These are phyloP conservation scores for Rhegmatorhina hoffmannsi DNA, from an alignment of 2,113 vertebrate genomes.

Conservation along the genomic window DNA sequence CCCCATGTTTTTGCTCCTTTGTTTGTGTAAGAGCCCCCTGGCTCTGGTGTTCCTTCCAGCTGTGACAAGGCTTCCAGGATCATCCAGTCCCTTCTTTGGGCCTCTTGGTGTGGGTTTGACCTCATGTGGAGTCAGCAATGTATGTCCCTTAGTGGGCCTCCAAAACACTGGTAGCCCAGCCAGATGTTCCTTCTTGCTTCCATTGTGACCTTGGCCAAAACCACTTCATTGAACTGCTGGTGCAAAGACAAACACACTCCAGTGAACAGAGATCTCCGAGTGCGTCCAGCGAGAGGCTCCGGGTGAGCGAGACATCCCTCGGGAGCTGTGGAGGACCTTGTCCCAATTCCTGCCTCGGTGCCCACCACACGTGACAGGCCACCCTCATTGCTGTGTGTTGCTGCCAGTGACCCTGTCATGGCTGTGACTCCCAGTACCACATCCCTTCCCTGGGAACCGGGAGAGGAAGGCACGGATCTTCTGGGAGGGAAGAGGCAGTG, in stretches of 20 bases:
- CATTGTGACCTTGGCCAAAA: background rate
- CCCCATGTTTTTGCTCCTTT: slow-evolving; percentile 47
- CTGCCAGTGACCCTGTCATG: slow-evolving; percentile 39
- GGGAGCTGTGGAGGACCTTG: background rate
- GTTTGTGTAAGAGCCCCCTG: slow-evolving; percentile 35
- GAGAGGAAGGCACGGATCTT: rapidly evolving
- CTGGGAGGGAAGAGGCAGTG: background rate
- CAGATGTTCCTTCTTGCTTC: background rate
- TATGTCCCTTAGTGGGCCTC: background rate
- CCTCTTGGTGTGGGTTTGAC: background rate
- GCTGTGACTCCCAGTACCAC: background rate
- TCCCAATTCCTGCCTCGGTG: background rate
- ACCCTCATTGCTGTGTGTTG: rapidly evolving
- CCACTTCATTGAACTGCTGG: background rate
- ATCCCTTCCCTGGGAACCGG: background rate
- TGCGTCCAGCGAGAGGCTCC: background rate
- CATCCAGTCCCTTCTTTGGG: background rate
- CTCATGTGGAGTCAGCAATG: background rate
- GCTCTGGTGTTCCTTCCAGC: background rate
- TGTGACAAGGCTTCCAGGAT: background rate
- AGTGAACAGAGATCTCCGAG: background rate
- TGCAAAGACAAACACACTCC: background rate
- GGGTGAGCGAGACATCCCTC: background rate
- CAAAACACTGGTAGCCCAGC: background rate
- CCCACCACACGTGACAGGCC: background rate